Conservation (phyloP, 2,113 vertebrate species). For the Leptobrachium ailaonicum region DNA sequence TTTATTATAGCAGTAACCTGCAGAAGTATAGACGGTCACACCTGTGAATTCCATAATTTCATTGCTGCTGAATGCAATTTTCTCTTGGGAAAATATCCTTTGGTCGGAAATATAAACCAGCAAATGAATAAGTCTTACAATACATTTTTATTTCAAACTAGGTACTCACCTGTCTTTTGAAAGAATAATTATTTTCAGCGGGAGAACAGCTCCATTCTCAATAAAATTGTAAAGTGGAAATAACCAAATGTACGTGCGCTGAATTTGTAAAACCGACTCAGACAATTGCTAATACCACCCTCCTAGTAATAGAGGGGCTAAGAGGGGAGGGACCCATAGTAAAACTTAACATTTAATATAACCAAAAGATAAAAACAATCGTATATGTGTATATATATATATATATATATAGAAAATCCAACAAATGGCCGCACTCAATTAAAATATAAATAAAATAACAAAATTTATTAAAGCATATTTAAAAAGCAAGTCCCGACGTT, state of each 20-base stretch:
- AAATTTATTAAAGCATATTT: too few relatives aligned
- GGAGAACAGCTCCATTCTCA: constrained; percentile 39
- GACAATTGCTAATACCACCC: constrained; percentile 23
- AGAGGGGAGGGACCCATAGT: too few relatives aligned
- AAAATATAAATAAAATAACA: too few relatives aligned
- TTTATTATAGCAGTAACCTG: constrained; percentile 26
- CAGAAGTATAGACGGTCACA: constrained; percentile 22
- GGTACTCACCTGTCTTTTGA: constrained; percentile 44
- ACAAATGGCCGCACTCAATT: too few relatives aligned
- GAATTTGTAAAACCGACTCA: constrained; percentile 31
- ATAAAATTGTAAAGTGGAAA: constrained; percentile 35
- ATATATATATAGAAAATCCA: too few relatives aligned
- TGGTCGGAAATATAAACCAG: constrained; percentile 34
- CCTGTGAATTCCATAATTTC: constrained; percentile 31
- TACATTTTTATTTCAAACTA: constrained; percentile 44
- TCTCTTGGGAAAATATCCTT: constrained; percentile 38
- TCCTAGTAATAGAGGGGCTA: background rate
- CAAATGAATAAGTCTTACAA: constrained; percentile 39
- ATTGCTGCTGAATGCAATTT: constrained; percentile 23
- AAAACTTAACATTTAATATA: too few relatives aligned
- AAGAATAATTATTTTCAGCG: constrained; percentile 45
- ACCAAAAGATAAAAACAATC: too few relatives aligned
- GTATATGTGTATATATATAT: too few relatives aligned
- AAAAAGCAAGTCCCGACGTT: too few relatives aligned
- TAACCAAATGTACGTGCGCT: constrained; percentile 43